phyloP scores from a whole-genome alignment of 2,113 vertebrate genomes.

The Nothocercus nigrocapillus region DNA sequence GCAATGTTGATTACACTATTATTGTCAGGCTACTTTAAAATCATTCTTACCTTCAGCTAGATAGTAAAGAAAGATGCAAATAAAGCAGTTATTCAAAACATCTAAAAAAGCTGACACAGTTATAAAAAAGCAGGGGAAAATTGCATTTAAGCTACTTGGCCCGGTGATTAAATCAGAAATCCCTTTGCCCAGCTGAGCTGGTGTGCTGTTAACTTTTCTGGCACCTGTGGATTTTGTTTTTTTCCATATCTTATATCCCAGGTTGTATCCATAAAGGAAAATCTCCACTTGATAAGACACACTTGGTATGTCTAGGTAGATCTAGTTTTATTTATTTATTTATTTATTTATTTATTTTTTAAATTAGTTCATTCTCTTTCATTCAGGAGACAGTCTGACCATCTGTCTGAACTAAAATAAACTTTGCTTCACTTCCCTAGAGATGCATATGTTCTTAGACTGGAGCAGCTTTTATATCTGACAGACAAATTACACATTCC shows the following conservation, averaged over 20 bases:
- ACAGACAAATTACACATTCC: neutral
- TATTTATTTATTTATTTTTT: neutral
- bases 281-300: neutral
- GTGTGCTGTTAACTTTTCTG: neutral
- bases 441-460: neutral
- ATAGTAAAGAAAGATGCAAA: neutral
- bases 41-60: neutral
- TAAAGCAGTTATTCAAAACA: neutral
- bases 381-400: neutral
- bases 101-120: neutral
- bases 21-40: neutral
- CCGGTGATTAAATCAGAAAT: neutral
- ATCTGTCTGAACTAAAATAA: neutral
- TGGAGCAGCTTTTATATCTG: neutral
- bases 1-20: neutral
- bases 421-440: neutral
- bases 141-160: neutral
- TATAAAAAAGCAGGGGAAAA: neutral
- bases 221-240: neutral
- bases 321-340: neutral
- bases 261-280: neutral
- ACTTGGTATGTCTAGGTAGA: neutral
- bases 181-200: neutral
- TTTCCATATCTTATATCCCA: accelerated
- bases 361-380: neutral